Conservation (phyloP, 2,113 vertebrate genomes). For the Abramis brama region DNA sequence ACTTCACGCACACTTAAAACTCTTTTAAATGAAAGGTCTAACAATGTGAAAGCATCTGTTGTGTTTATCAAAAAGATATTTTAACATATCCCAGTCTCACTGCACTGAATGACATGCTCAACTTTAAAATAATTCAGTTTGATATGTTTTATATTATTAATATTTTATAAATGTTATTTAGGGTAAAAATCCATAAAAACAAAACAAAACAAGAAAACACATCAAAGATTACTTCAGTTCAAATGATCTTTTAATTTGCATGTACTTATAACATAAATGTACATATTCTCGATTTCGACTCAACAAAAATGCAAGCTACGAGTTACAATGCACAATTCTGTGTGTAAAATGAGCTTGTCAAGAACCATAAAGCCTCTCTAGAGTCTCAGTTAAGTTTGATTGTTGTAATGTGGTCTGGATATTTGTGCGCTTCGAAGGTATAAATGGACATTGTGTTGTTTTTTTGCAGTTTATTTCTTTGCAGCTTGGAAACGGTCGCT, state of each 20-base stretch:
- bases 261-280: conserved; percentile 29
- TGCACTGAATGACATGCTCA: neutral
- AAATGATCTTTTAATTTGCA: conserved; percentile 53
- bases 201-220: neutral
- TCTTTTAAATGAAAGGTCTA: too few species aligned
- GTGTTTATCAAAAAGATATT: neutral
- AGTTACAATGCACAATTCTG: neutral
- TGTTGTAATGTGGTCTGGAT: neutral
- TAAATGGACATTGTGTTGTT: neutral
- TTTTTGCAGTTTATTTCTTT: conserved; percentile 79
- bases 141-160: neutral
- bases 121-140: neutral
- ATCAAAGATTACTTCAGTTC: neutral
- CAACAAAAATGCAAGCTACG: neutral
- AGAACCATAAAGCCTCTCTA: neutral
- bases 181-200: neutral
- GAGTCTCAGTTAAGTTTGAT: neutral
- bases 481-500: conserved; percentile 82
- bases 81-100: neutral
- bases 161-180: neutral
- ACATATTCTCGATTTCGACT: neutral
- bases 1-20: neutral
- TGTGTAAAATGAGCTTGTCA: neutral
- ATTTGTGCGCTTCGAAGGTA: conserved; percentile 18
- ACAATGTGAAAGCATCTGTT: neutral